These are phyloP conservation scores for Phymorhynchus buccinoides DNA, from an alignment of 1,140 invertebrate genomes.

Conservation along the genomic window DNA sequence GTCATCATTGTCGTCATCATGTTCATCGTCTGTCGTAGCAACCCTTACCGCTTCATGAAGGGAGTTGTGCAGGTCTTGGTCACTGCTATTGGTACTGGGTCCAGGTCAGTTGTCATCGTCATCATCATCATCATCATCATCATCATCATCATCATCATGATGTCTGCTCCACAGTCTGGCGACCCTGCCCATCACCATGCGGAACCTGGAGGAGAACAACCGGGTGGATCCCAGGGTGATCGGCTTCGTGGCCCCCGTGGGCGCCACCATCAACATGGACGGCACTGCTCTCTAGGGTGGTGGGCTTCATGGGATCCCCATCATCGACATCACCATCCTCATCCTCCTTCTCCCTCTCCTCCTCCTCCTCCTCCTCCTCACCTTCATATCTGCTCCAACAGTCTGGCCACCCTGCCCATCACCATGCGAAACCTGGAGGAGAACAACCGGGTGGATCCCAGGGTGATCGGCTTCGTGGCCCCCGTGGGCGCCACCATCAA, in stretches of 20 bases:
- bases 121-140: too few relatives aligned
- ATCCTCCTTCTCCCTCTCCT: too few relatives aligned
- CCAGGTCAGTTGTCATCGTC: slow-evolving; percentile 70
- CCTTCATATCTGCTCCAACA: slow-evolving; percentile 46
- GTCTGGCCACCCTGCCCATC: slow-evolving; percentile 70
- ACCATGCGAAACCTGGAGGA: slow-evolving; percentile 92
- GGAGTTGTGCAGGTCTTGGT: slow-evolving; percentile 65
- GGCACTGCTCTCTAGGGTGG: slow-evolving; percentile 87
- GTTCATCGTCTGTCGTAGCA: slow-evolving; percentile 62
- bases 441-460: slow-evolving; percentile 90
- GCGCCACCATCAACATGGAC: slow-evolving; percentile 94
- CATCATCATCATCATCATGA: too few relatives aligned
- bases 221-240: slow-evolving; percentile 84
- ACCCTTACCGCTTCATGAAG: slow-evolving; percentile 55
- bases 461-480: too few relatives aligned
- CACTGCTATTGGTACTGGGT: slow-evolving; percentile 68
- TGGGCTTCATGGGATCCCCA: too few relatives aligned
- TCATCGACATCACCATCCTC: too few relatives aligned
- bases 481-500: too few relatives aligned
- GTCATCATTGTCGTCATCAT: slow-evolving; percentile 65
- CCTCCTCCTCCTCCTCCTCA: too few relatives aligned
- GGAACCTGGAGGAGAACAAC: slow-evolving; percentile 90
- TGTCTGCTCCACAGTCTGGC: slow-evolving; percentile 65
- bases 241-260: slow-evolving; percentile 71
- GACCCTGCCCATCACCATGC: slow-evolving; percentile 80